Base-by-base conservation (phyloP, 2,113 vertebrate genomes). In the Tenrec ecaudatus region DNA sequence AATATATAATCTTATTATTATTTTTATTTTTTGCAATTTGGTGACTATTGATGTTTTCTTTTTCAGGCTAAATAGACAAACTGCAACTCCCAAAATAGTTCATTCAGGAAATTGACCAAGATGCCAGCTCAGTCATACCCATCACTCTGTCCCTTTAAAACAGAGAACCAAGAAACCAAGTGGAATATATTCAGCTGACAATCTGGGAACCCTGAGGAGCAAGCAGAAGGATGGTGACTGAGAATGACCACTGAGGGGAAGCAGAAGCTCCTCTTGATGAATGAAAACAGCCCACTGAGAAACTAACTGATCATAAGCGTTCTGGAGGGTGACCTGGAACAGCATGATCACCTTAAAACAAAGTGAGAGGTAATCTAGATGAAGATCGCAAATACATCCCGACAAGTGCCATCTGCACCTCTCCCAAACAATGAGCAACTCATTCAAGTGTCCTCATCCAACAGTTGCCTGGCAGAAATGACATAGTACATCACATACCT, bases 1-100 rank as follows among this genome's bases (percentile, higher is more conserved):
- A 95, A 96, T 78, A 94, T 95, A 96, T 64, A 90, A 96, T 85
- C 79, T 77, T 60, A 86, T 94, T 76, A 23, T 89, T 95, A 96
- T 90, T 87, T 94, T 64, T 27, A 66, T 23, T 58, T 19, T 90
- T 87, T 94, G 77, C 85, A 95, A 90, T 95, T 97, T 94, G 27
- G 94, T 96, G 96, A 87, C 91, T 93, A 88, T 47, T 76, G 76
- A 89, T 36, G 88, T 86, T 94, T 89, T 96, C 95, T 95, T 11
- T 96, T 14, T 97, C 83, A 93, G 79, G 20, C 82, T 92, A 97
- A 97, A 97, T 96, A 96, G 97, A 84, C 96, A 96, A 4, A 95
- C 91, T 16, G 90, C 94, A 93, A 95, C 40, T 93, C 94, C 90
- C 47, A 87, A 96, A 78, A 97, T 96, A 91, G 9, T 58, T 75